Evolutionary conservation across 2,888 invertebrate genomes (phyloP).

Genomic region (Phania funesta): DNA sequence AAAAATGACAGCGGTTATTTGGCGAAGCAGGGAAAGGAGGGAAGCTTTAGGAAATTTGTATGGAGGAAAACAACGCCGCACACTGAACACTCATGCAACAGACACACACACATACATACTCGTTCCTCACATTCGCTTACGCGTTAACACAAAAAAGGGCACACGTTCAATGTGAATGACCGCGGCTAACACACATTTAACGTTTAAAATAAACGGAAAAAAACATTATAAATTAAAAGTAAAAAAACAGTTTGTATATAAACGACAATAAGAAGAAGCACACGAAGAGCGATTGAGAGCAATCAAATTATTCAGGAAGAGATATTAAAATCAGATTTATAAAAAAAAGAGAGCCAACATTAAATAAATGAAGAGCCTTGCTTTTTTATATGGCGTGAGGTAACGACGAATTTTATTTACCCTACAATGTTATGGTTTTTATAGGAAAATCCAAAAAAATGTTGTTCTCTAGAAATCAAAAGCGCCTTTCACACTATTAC

Average conservation of each 20-base stretch:
- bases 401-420: background rate
- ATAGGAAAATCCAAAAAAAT: background rate
- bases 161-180: slow-evolving; percentile 78
- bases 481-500: no score
- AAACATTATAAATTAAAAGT: slow-evolving; percentile 49
- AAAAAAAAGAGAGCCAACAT: slow-evolving; percentile 41
- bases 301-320: slow-evolving; percentile 43
- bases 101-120: background rate
- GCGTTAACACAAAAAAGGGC: slow-evolving; percentile 72
- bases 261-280: slow-evolving; percentile 10
- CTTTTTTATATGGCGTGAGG: background rate
- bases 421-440: background rate
- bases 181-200: slow-evolving; percentile 79
- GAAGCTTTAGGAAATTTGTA: slow-evolving; percentile 32
- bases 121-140: slow-evolving; percentile 6
- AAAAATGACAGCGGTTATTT: background rate
- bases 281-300: slow-evolving; percentile 3
- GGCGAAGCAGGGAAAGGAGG: background rate
- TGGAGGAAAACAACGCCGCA: slow-evolving; percentile 36
- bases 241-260: slow-evolving; percentile 53
- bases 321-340: slow-evolving; percentile 14
- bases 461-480: no score
- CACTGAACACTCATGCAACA: slow-evolving; percentile 12
- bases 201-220: slow-evolving; percentile 68
- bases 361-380: background rate